These are phyloP conservation scores for Chaetogeoica ovagalla DNA, from an alignment of 2,888 invertebrate genomes.

Conservation along the genomic window DNA sequence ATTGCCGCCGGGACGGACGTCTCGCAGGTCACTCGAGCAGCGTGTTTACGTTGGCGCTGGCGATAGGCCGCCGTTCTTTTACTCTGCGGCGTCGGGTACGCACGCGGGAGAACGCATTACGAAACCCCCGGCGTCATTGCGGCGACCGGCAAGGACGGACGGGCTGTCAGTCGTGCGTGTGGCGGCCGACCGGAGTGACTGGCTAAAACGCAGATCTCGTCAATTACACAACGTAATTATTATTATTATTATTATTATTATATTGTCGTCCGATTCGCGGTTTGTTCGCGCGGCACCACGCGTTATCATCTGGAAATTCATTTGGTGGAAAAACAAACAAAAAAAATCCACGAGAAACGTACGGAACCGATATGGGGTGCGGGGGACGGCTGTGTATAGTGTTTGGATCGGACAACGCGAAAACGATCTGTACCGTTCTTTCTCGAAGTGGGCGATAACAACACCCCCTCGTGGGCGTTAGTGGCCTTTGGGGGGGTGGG, in stretches of 20 bases:
- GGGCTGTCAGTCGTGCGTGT: slow-evolving; percentile 28
- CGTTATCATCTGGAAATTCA: too few relatives aligned
- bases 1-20: slow-evolving; percentile 28
- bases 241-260: slow-evolving; percentile 26
- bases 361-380: too few relatives aligned
- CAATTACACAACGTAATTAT: too few relatives aligned
- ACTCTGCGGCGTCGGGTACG: background rate
- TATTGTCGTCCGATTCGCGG: background rate
- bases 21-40: slow-evolving; percentile 24
- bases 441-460: too few relatives aligned
- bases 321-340: too few relatives aligned
- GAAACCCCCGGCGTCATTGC: slow-evolving; percentile 21
- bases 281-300: background rate
- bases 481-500: too few relatives aligned
- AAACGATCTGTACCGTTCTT: too few relatives aligned
- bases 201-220: slow-evolving; percentile 13
- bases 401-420: too few relatives aligned
- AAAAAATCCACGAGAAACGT: too few relatives aligned
- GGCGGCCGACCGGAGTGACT: slow-evolving; percentile 16
- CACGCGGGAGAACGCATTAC: slow-evolving; percentile 2
- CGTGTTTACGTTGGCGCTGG: background rate
- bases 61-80: background rate
- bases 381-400: too few relatives aligned
- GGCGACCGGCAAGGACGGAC: slow-evolving; percentile 20
- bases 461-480: too few relatives aligned